Conservation (phyloP, 2,113 vertebrate genomes). For the Pristiophorus japonicus region DNA sequence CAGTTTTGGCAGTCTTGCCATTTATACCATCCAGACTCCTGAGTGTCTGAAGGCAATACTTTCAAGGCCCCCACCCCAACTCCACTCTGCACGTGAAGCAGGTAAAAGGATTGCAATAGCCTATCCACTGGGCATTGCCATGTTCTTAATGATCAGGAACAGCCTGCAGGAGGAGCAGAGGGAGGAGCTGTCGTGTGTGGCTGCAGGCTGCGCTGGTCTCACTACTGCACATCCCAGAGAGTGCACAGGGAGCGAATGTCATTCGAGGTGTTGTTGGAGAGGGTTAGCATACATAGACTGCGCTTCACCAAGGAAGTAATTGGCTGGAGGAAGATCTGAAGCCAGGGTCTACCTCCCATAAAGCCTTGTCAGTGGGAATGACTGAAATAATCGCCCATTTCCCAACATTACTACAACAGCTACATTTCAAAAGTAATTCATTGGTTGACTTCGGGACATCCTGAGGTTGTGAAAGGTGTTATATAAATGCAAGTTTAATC, state of each 20-base stretch:
- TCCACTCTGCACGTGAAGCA: neutral
- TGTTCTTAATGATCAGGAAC: neutral
- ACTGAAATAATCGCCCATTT: neutral
- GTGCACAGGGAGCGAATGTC: neutral
- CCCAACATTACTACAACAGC: neutral
- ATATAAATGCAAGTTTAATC: neutral
- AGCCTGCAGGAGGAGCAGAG: neutral
- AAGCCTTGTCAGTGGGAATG: neutral
- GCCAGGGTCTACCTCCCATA: neutral
- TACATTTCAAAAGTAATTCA: neutral
- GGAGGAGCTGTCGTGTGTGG: neutral
- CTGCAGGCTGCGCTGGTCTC: neutral
- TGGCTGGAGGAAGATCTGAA: neutral
- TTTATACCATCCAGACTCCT: neutral
- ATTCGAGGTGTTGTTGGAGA: neutral
- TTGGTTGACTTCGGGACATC: neutral
- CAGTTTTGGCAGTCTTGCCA: too few relatives aligned
- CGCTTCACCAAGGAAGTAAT: neutral
- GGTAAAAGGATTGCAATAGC: neutral
- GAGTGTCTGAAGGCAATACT: neutral
- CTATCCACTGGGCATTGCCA: too few relatives aligned
- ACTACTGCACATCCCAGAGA: neutral
- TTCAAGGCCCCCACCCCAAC: neutral
- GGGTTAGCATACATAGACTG: neutral
- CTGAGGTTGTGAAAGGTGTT: neutral